Base-by-base conservation (phyloP, 2,113 vertebrate species). In the Mirounga angustirostris region DNA sequence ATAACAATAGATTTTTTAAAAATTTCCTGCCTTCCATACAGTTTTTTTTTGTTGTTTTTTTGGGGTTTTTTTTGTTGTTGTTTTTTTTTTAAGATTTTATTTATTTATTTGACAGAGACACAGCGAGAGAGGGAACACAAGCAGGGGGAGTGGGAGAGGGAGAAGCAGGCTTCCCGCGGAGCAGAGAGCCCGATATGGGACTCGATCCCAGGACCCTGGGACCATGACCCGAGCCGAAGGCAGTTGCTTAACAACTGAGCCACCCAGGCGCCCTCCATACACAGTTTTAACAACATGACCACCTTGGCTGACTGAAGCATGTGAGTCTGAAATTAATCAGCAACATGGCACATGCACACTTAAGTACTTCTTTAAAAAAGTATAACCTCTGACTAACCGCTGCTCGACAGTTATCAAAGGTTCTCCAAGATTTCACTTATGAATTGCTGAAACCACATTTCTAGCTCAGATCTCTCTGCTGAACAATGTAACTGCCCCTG, bases 21-120 rank as follows among this genome's bases (percentile, higher is more conserved):
- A 54, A 19, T 43, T 97, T 97, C 89, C 91, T 98, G 89, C 30
- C 61, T 94, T 97, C 74, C 56, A 83, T 58, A 93, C 26, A 82
- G 36, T 36, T 36, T 36, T 36, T 36, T 36, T 36, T 36, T 36
- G 36, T 36, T 36, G 36, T 36, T 36, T 36, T 36, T 36, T 36
- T 36, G 36, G 36, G 36, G 36, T 36, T 36, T 36, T 36, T 36
- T 36, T 36, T 36, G 36, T 36, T 36, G 36, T 36, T 36, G 36
- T 36, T 36, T 2, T 36, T 36, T 36, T 36, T 36, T 36, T 36
- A 36, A 36, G 36, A 36, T 36, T 36, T 36, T 36, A 36, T 36
- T 36, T 36, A 36, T 36, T 36, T 36, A 36, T 36, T 36, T 36
- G 36, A 36, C 36, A 36, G 36, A 36, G 36, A 36, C 36, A 36